A percentile compares a stretch with the other conserved stretches of the same genome.
Conservation (phyloP, 2,888 invertebrate species). For the Asteroscopus sphinx region DNA sequence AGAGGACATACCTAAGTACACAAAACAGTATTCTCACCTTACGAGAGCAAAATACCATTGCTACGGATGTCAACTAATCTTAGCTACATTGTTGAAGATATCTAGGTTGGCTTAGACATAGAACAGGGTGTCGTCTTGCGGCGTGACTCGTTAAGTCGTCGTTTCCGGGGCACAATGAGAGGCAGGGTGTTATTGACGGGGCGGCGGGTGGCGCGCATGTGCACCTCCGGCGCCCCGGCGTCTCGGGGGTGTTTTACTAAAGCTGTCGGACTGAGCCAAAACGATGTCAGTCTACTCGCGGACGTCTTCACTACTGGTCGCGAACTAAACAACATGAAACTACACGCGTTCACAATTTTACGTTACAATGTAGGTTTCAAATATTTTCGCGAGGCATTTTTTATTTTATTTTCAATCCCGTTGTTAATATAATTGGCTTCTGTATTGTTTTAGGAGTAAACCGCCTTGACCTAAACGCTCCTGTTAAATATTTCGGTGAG, state of each 20-base stretch:
- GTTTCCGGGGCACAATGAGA: constrained; percentile 86
- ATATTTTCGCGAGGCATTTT: constrained; percentile 23
- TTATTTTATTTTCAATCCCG: constrained; percentile 6
- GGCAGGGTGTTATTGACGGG: constrained; percentile 85
- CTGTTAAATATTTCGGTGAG: constrained; percentile 73
- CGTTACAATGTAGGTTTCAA: constrained; percentile 69
- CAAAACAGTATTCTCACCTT: constrained; percentile 8
- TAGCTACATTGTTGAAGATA: constrained; percentile 51
- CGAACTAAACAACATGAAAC: constrained; percentile 53
- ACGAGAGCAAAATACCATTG: constrained; percentile 5
- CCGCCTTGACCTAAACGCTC: constrained; percentile 65
- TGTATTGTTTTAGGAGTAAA: constrained; percentile 79
- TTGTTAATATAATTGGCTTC: constrained; percentile 60
- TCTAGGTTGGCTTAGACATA: constrained; percentile 63
- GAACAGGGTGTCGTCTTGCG: constrained; percentile 79
- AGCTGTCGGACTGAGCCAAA: constrained; percentile 77
- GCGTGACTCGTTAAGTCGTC: constrained; percentile 84
- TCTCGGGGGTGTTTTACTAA: constrained; percentile 84
- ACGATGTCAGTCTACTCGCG: constrained; percentile 80
- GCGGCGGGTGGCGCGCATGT: constrained; percentile 83
- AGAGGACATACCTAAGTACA: no score
- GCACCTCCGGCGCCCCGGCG: constrained; percentile 83
- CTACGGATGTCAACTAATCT: constrained; percentile 31
- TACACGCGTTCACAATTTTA: constrained; percentile 63
- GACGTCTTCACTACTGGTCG: constrained; percentile 71